phyloP scores from a whole-genome alignment of 2,113 vertebrate species.

The Myrmophylax atrothorax region DNA sequence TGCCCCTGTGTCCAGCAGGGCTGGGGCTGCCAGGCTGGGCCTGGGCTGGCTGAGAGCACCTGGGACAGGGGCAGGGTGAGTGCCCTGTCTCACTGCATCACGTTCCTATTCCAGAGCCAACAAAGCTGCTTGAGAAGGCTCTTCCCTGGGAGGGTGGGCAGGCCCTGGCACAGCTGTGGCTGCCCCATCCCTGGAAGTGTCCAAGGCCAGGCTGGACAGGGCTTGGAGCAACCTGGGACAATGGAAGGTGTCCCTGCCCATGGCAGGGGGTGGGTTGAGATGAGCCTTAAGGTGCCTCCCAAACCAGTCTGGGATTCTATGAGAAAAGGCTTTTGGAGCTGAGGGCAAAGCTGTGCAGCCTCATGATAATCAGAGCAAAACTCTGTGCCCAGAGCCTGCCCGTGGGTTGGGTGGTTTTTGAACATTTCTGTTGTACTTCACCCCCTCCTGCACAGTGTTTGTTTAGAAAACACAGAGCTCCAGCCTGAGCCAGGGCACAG shows the following conservation, averaged over 20 bases:
- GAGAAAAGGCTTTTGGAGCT: not conserved
- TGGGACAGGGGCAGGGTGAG: not conserved
- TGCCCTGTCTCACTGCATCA: not conserved
- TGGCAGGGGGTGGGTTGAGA: not conserved
- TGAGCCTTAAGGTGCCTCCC: not conserved
- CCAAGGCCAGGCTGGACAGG: fast-evolving
- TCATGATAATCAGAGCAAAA: not conserved
- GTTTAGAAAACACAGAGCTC: slow-evolving; percentile 10
- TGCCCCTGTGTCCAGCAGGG: not conserved
- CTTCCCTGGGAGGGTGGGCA: not conserved
- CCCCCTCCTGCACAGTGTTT: not conserved
- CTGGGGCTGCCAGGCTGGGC: too few species aligned
- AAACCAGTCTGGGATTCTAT: not conserved
- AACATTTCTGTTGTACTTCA: not conserved
- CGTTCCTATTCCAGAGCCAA: not conserved
- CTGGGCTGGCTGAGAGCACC: not conserved
- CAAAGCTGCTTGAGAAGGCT: not conserved
- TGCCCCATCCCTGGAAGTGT: not conserved
- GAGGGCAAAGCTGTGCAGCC: not conserved
- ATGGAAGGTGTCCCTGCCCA: not conserved
- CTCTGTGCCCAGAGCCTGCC: not conserved
- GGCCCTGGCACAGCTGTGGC: not conserved
- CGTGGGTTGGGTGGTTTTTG: not conserved
- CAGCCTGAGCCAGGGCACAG: not conserved
- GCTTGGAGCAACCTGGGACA: not conserved